A percentile compares a stretch with the other conserved stretches of the same genome.
phyloP scores from a whole-genome alignment of 2,888 invertebrate genomes.

The Glyphotaelius pellucidus region DNA sequence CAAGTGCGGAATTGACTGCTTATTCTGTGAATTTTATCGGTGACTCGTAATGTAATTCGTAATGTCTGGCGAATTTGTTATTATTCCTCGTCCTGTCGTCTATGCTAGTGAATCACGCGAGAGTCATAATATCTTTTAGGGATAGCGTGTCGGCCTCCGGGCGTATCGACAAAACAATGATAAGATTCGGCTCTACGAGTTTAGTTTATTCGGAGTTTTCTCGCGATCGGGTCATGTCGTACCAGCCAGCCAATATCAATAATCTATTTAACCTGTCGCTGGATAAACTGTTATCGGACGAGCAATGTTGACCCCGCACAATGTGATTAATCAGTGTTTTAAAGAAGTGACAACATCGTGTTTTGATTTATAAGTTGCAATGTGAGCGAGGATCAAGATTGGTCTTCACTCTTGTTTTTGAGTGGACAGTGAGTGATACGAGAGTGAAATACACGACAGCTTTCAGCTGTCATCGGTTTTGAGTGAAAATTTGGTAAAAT shows the following conservation, averaged over 20 bases:
- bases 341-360: neutral
- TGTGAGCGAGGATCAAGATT: neutral
- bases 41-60: constrained; percentile 17
- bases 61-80: constrained; percentile 28
- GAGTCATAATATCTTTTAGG: constrained; percentile 13
- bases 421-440: neutral
- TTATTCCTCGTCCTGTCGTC: constrained; percentile 16
- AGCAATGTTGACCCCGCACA: constrained; percentile 41
- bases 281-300: constrained; percentile 26
- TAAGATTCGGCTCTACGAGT: constrained; percentile 51
- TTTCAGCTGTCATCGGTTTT: neutral
- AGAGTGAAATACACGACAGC: neutral
- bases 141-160: constrained; percentile 53
- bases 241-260: neutral
- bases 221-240: constrained; percentile 26
- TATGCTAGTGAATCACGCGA: constrained; percentile 51
- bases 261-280: neutral
- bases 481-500: neutral
- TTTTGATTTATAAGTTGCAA: constrained; percentile 11
- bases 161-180: constrained; percentile 64
- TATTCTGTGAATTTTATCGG: neutral
- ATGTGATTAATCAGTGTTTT: constrained; percentile 37
- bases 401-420: neutral
- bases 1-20: constrained; percentile 33
- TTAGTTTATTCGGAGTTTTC: constrained; percentile 30